Percentiles rank a stretch among this genome's conserved stretches.
phyloP scores from a whole-genome alignment of 1,140 invertebrate genomes.

The Lepidurus arcticus region DNA sequence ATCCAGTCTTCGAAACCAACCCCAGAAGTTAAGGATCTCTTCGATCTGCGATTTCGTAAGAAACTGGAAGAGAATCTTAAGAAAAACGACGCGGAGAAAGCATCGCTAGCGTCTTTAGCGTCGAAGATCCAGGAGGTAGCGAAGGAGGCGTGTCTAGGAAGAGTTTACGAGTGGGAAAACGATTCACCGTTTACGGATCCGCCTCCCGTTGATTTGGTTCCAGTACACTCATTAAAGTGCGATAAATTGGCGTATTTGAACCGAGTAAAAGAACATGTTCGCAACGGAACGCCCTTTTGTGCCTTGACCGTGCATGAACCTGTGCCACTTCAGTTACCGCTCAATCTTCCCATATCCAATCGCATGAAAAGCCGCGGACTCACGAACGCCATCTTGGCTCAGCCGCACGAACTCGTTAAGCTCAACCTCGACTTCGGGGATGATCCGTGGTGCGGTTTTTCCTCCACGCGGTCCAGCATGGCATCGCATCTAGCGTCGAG shows the following conservation, averaged over 20 bases:
- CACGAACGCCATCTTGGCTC: neutral
- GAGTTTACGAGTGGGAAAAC: conserved; percentile 19
- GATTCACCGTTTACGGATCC: neutral
- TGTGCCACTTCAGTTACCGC: neutral
- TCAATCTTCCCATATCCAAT: conserved; percentile 12
- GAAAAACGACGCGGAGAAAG: neutral
- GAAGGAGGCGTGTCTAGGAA: neutral
- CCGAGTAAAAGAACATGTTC: conserved; percentile 24
- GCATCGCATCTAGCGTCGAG: neutral
- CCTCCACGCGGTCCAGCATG: neutral
- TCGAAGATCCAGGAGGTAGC: neutral
- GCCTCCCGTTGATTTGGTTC: neutral
- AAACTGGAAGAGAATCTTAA: conserved; percentile 17
- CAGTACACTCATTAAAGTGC: conserved; percentile 21
- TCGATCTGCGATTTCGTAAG: neutral
- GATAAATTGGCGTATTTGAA: conserved; percentile 13
- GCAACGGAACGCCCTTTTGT: conserved; percentile 29
- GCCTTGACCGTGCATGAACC: conserved; percentile 23
- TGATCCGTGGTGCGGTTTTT: neutral
- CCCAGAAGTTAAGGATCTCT: neutral
- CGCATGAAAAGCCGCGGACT: conserved; percentile 26
- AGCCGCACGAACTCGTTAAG: neutral
- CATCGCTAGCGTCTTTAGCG: neutral
- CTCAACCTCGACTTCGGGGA: neutral
- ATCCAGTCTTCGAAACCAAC: neutral